Percentiles rank a stretch among this genome's conserved stretches.
Evolutionary conservation across 2,797 vertebrate genomes (phyloP).

Genomic region (Eulemur rubriventer): DNA sequence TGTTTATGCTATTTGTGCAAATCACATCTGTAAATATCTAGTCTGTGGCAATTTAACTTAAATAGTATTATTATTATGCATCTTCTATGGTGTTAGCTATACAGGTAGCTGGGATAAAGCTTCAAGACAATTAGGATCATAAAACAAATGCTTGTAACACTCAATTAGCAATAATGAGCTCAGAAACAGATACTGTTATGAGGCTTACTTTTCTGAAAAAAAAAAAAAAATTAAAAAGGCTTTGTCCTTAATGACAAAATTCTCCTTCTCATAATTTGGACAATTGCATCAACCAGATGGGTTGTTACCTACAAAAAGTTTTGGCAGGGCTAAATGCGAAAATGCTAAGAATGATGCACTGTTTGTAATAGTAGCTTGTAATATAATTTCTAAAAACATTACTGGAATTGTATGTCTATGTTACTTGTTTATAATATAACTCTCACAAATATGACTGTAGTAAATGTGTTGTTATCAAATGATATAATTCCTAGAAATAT

Average conservation of each 20-base stretch:
- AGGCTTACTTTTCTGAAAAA: background rate
- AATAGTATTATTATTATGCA: background rate
- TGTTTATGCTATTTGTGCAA: background rate
- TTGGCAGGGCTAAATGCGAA: background rate
- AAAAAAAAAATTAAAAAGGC: background rate
- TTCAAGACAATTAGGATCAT: background rate
- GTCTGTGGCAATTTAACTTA: background rate
- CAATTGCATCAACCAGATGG: background rate
- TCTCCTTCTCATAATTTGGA: background rate
- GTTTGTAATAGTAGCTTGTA: background rate
- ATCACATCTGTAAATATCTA: background rate
- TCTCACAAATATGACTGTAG: background rate
- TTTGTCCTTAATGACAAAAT: background rate
- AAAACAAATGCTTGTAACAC: background rate
- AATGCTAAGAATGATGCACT: background rate
- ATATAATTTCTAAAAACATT: background rate
- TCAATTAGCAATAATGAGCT: background rate
- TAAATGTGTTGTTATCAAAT: background rate
- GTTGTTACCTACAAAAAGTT: background rate
- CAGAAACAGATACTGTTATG: background rate
- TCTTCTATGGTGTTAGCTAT: background rate
- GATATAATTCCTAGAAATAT: background rate
- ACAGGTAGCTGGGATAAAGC: background rate
- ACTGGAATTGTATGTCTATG: background rate
- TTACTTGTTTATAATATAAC: background rate